Evolutionary conservation across 1,140 invertebrate genomes (phyloP), one percentile per base, ranked within the genome.

Genomic region (Ceratosolen solmsi): DNA sequence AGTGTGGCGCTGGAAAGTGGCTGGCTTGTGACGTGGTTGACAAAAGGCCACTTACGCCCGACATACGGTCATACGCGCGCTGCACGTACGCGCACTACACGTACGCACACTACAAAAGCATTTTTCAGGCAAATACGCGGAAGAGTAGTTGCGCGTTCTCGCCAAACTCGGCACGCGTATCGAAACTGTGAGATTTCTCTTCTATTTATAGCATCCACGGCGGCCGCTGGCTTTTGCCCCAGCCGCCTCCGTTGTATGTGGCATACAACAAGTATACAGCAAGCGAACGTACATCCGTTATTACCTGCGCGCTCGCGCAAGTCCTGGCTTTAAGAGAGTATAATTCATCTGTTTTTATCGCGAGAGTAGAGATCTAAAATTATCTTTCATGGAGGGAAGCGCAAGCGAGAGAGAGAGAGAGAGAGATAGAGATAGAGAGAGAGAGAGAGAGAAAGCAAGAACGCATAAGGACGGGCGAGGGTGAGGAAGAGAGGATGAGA

Each of bases 121-220:
- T 58, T 49, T n/a, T 65, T 65, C 56, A 65, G 5, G 46, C 41
- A 25, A 68, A 74, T 46, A 74, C 79, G 70, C 79, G 79, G 79
- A 76, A 81, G 79, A 76, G 54, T 71, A 58, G 22, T 27, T 63
- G 41, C 5, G 41, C 58, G 20, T 70, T 60, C 80, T 72, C 54
- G 51, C 78, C 54, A 71, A 79, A 79, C 78, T 56, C 78, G 68
- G 68, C 86, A 88, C 89, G 87, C 88, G 36, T 65, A 82, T 89
- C 87, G 86, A 89, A 90, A 89, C 88, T 85, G 86, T 89, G 87
- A 90, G 89, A 90, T 91, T 91, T 91, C 90, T 91, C 89, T 90
- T 91, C 90, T 91, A 91, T 91, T 91, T 91, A 91, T 91, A 91
- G 88, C 71, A 46, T 68, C 41, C 30, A 1, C 30, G 51, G 49